Percentiles rank a stretch among this genome's conserved stretches.
These are phyloP conservation scores for Drosophila pruinosa DNA, from an alignment of 1,140 invertebrate genomes.

Conservation along the genomic window DNA sequence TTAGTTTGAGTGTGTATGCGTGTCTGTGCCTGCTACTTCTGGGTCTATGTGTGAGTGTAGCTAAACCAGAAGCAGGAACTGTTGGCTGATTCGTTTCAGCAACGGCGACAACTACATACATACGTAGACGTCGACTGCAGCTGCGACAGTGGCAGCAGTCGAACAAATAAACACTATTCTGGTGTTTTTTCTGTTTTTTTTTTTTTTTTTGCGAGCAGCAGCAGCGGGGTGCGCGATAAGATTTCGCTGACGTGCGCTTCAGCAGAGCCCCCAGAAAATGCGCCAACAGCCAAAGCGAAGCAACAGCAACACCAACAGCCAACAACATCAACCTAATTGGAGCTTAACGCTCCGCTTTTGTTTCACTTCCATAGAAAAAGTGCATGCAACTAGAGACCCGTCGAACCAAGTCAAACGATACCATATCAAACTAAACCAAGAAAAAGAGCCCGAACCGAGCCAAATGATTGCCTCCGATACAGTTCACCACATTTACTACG, in stretches of 20 bases:
- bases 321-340: slow-evolving; percentile 68
- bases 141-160: slow-evolving; percentile 34
- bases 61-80: slow-evolving; percentile 77
- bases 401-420: slow-evolving; percentile 53
- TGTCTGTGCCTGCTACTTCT: slow-evolving; percentile 3
- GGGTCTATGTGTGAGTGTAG: slow-evolving; percentile 23
- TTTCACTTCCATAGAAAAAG: slow-evolving; percentile 79
- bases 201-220: slow-evolving; percentile 23
- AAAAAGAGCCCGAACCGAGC: slow-evolving; percentile 18
- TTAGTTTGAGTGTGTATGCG: slow-evolving; percentile 6
- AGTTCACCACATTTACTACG: slow-evolving; percentile 58
- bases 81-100: slow-evolving; percentile 65
- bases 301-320: no score
- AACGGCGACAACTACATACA: slow-evolving; percentile 14
- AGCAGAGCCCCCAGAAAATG: slow-evolving; percentile 20
- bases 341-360: slow-evolving; percentile 77
- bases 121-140: slow-evolving; percentile 20
- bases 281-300: slow-evolving; percentile 34
- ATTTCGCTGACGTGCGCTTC: slow-evolving; percentile 73
- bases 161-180: slow-evolving; percentile 51
- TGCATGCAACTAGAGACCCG: slow-evolving; percentile 78
- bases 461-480: slow-evolving; percentile 50
- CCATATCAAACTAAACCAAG: slow-evolving; percentile 24
- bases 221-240: slow-evolving; percentile 61
- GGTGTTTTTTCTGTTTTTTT: slow-evolving; percentile 33